Evolutionary conservation across 2,113 vertebrate species (phyloP).

Genomic region (Callocephalon fimbriatum): DNA sequence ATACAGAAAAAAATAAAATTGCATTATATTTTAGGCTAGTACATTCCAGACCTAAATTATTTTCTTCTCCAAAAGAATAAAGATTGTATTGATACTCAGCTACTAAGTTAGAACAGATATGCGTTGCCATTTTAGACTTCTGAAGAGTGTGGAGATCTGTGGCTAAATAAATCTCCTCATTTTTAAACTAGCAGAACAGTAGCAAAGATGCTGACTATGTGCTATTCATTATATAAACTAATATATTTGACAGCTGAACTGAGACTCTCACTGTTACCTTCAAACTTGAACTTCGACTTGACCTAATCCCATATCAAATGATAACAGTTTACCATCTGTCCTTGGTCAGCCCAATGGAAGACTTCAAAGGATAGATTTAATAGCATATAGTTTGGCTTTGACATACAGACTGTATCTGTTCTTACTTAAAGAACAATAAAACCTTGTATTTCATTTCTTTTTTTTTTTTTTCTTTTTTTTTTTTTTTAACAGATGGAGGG

Average conservation of each 20-base stretch:
- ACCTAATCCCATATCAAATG: conserved; percentile 80
- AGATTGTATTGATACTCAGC: neutral
- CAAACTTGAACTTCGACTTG: conserved; percentile 88
- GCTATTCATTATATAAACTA: neutral
- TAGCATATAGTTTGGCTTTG: conserved; percentile 82
- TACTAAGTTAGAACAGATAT: neutral
- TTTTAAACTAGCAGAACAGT: conserved; percentile 49
- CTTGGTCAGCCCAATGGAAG: conserved; percentile 67
- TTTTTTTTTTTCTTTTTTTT: conserved; percentile 21
- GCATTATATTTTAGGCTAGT: neutral
- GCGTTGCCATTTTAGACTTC: neutral
- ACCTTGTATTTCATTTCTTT: conserved; percentile 78
- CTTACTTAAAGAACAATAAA: conserved; percentile 84
- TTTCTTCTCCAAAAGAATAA: neutral
- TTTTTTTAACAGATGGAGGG: conserved; percentile 84
- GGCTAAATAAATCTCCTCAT: conserved; percentile 20
- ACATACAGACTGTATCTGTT: conserved; percentile 85
- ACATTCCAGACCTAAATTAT: neutral
- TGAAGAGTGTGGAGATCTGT: neutral
- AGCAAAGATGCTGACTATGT: conserved; percentile 56
- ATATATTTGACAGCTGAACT: conserved; percentile 47
- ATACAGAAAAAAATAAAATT: neutral
- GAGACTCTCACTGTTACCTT: conserved; percentile 68
- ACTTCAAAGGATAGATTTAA: conserved; percentile 81
- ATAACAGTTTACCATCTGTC: conserved; percentile 87